A percentile compares a stretch with the other conserved stretches of the same genome.
Evolutionary conservation across 2,888 invertebrate genomes (phyloP).

Genomic region (Caenorhabditis drosophilae): DNA sequence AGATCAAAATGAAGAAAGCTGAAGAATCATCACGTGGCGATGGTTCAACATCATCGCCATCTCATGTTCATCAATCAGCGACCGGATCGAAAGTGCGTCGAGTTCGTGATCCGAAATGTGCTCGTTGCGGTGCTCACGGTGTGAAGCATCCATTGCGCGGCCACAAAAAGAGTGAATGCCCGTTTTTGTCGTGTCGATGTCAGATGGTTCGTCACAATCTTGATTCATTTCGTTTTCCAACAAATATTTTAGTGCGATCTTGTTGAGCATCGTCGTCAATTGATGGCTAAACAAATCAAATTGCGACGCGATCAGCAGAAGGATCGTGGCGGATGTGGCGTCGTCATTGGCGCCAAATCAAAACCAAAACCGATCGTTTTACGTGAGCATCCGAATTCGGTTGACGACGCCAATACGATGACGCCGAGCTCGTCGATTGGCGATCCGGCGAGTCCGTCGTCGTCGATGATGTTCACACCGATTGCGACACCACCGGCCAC

Average conservation of each 20-base stretch:
- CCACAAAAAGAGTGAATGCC: slow-evolving; percentile 63
- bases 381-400: too few relatives aligned
- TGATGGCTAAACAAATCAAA: slow-evolving; percentile 68
- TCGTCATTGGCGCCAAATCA: neutral
- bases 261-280: slow-evolving; percentile 58
- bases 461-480: too few relatives aligned
- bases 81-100: slow-evolving; percentile 11
- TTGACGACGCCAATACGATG: too few relatives aligned
- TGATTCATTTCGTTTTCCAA: neutral
- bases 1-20: too few relatives aligned
- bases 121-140: slow-evolving; percentile 66
- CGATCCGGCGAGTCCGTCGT: too few relatives aligned
- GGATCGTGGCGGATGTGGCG: slow-evolving; percentile 6
- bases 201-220: slow-evolving; percentile 46
- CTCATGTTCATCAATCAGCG: neutral
- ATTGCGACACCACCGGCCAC: too few relatives aligned
- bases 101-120: slow-evolving; percentile 65
- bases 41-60: slow-evolving; percentile 12
- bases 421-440: too few relatives aligned
- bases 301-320: slow-evolving; percentile 54
- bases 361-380: too few relatives aligned
- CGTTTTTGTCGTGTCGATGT: slow-evolving; percentile 56
- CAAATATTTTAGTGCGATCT: slow-evolving; percentile 56
- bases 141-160: slow-evolving; percentile 58
- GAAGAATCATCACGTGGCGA: too few relatives aligned